Conservation (phyloP, 1,140 invertebrate genomes). For the Caenorhabditis brenneri region DNA sequence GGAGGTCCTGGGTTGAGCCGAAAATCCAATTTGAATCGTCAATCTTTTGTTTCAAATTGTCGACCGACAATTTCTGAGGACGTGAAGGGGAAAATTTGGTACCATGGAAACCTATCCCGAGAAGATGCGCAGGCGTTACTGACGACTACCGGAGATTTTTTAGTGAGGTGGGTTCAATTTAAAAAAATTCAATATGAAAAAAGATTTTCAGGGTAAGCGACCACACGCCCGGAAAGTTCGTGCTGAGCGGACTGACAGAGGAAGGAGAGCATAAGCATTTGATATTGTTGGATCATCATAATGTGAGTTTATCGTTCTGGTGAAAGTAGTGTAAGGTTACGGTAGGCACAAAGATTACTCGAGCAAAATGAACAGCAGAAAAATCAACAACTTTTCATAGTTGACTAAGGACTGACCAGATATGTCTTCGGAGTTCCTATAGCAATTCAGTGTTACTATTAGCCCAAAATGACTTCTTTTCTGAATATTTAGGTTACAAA, state of each 20-base stretch:
- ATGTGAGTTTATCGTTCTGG: neutral
- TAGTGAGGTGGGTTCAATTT: neutral
- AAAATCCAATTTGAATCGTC: neutral
- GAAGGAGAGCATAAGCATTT: constrained; percentile 13
- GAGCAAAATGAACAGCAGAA: too few relatives aligned
- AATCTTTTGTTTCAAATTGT: neutral
- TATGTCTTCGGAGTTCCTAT: too few relatives aligned
- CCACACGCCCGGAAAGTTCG: constrained; percentile 1
- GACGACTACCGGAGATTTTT: neutral
- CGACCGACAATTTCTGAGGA: neutral
- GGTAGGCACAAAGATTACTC: too few relatives aligned
- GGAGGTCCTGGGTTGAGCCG: neutral
- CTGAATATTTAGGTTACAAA: too few relatives aligned
- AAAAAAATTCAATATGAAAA: neutral
- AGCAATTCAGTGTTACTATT: too few relatives aligned
- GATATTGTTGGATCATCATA: neutral
- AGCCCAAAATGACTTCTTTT: too few relatives aligned
- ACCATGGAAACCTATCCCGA: neutral
- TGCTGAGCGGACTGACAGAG: neutral
- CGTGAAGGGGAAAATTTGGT: neutral
- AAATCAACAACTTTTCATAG: too few relatives aligned
- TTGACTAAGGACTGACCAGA: too few relatives aligned
- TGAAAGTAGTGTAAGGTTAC: too few relatives aligned
- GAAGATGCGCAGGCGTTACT: neutral
- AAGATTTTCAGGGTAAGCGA: neutral